Conservation (phyloP, 2,797 vertebrate species). For the Pangasius mekongensis region DNA sequence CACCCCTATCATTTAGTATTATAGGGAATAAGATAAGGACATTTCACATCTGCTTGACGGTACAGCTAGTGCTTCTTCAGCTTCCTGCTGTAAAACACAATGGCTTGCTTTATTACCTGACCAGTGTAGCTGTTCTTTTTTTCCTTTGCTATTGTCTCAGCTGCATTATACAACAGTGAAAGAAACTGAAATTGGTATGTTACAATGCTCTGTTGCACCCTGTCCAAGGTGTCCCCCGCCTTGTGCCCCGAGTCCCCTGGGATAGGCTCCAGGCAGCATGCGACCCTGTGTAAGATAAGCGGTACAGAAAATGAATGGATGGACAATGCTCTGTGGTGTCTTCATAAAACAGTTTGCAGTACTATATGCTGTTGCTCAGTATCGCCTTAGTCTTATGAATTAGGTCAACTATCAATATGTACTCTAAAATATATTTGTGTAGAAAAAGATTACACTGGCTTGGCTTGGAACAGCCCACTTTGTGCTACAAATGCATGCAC, state of each 20-base stretch:
- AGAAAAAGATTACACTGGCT: constrained; percentile 3
- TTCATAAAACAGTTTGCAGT: neutral
- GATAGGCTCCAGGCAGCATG: too few species aligned
- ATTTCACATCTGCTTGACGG: constrained; percentile 34
- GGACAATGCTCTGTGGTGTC: neutral
- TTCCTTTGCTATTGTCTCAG: neutral
- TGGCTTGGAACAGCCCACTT: neutral
- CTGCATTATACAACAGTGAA: constrained; percentile 32
- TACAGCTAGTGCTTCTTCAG: constrained; percentile 22
- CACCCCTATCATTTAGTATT: constrained; percentile 17
- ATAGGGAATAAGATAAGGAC: constrained; percentile 38
- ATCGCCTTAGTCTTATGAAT: neutral
- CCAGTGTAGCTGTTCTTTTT: constrained; percentile 21
- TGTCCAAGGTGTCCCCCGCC: too few species aligned
- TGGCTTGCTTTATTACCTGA: constrained; percentile 36
- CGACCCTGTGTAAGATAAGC: too few species aligned
- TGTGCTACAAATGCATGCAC: neutral
- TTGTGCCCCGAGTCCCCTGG: too few species aligned
- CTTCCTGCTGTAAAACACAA: constrained; percentile 37
- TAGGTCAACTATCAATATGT: constrained; percentile 3
- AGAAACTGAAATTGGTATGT: neutral
- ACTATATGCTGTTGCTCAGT: neutral
- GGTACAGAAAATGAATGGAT: too few species aligned
- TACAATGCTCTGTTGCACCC: neutral
- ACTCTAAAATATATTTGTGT: constrained; percentile 13